Base-by-base conservation (phyloP, 2,113 vertebrate genomes). In the Syngnathus floridae region DNA sequence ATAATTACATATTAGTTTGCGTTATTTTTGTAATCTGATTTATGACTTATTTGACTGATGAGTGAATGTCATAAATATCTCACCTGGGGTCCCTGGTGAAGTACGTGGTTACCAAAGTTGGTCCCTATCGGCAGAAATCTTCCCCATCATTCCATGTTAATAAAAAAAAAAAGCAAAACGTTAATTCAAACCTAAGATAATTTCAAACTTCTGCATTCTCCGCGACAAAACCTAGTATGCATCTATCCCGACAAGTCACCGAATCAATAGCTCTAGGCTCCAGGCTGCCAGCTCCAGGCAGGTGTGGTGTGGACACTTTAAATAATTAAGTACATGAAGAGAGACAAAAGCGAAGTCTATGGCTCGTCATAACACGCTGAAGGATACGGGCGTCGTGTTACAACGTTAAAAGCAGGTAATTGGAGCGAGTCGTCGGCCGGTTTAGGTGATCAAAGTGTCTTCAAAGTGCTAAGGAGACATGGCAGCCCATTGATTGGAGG, bases 111-210 rank as follows among this genome's bases (percentile, higher is more conserved):
- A 92, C 90, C 90, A 92, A 64, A 91, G 88, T 80, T 91, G 90
- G 61, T 91, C 90, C 75, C 64, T 82, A 81, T 91, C 90, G 0
- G 88, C 78, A 9, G 90, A 91, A 78, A 92, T 92, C 91, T 92
- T 73, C 58, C 38, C 79, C 58, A 31, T 59, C 59, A 67, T 67
- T 31, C 19, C 73, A 66, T 64, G 75, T 80, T n/a, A 67, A 60
- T 64, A 46, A 69, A 77, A 45, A 45, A 5, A 45, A 45, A 45
- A 1, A 1, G 4, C 11, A 13, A 40, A 1, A 40, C 9, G 11
- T 49, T 51, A 14, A 46, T 45, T 37, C 35, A 52, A 13, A 45
- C 16, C 26, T 67, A 17, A 43, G 59, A 78, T 67, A n/a, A 51
- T 51, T 51, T 1, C 48, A 51, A 51, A 22, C 13, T 64, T 63